Evolutionary conservation across 2,888 invertebrate genomes (phyloP).

Genomic region (Escarpia spicata): DNA sequence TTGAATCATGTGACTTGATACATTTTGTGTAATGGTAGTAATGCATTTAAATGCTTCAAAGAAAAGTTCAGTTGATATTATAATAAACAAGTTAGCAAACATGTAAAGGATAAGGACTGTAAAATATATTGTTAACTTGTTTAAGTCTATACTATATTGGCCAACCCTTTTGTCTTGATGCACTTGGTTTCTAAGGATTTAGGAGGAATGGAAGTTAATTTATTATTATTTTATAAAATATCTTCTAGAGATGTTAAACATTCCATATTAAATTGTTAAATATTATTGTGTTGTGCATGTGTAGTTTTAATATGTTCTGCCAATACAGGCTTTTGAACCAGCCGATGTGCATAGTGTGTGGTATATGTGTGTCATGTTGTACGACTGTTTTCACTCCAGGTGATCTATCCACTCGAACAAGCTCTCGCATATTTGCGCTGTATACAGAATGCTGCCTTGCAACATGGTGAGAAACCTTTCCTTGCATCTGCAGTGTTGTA

Average conservation of each 20-base stretch:
- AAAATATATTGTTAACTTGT: not conserved
- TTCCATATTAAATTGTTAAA: not conserved
- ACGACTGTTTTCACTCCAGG: conserved; percentile 40
- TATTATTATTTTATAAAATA: not conserved
- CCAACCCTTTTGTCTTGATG: too few species aligned
- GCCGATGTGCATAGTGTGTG: not conserved
- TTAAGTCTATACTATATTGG: not conserved
- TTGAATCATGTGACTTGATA: not conserved
- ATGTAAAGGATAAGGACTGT: not conserved
- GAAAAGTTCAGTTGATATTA: not conserved
- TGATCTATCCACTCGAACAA: conserved; percentile 75
- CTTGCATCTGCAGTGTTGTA: not conserved
- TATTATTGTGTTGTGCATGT: not conserved
- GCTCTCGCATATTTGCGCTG: conserved; percentile 76
- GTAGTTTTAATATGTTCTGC: not conserved
- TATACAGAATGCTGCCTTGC: conserved; percentile 75
- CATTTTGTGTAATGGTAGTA: not conserved
- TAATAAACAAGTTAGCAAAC: not conserved
- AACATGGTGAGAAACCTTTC: conserved; percentile 69
- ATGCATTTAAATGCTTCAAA: not conserved
- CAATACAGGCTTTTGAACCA: not conserved
- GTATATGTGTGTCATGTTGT: not conserved
- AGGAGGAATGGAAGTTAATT: too few species aligned
- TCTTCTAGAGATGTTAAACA: not conserved
- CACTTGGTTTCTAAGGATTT: too few species aligned